Base-by-base conservation (phyloP, 64 coral and sea anemone genomes). In the Montipora efflorescens region DNA sequence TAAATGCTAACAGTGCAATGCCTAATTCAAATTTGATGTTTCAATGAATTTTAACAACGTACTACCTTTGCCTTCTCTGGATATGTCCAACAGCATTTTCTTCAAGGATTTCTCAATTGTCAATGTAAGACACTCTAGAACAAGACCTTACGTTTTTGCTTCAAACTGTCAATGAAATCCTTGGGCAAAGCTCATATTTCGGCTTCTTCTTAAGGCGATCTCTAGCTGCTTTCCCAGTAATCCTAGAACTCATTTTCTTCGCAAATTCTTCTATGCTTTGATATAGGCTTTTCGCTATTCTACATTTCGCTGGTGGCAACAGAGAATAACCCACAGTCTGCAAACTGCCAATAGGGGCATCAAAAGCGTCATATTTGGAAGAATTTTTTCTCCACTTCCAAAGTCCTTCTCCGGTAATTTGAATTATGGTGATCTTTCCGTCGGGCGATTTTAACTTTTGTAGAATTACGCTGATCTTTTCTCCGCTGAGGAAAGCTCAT, bases 131-230 rank as follows among this genome's bases (percentile, higher is more conserved):
- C 50, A 49, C 3, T 13, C 74, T 49, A 73, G 87, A 53, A 74
- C 76, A 8, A 89, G 55, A 0, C 87, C 87, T 61, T 76, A 89
- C 2, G 87, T 89, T 15, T 76, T 19, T 57, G 87, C 87, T 55
- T 55, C 52, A 55, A 55, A 28, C 28, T 1, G 28, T 28, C 28
- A 28, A 28, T 28, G 1, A 28, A 1, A 28, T 28, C 28, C 28
- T 28, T 28, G 28, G 28, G 28, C 28, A 28, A 28, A 28, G 28
- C 28, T 28, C 28, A 0, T 1, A 28, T 55, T 55, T 55, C 52
- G 6, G 10, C 0, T 66, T 12, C 15, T 12, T 12, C 10, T 66
- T 15, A 66, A 0, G 0, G 28, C 1, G 4, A 66, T 66, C 11
- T 18, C 61, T 12, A 18, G 4, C 15, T 14, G 3, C 4, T 66